phyloP scores from a whole-genome alignment of 2,113 vertebrate species.

The Sitta europaea region DNA sequence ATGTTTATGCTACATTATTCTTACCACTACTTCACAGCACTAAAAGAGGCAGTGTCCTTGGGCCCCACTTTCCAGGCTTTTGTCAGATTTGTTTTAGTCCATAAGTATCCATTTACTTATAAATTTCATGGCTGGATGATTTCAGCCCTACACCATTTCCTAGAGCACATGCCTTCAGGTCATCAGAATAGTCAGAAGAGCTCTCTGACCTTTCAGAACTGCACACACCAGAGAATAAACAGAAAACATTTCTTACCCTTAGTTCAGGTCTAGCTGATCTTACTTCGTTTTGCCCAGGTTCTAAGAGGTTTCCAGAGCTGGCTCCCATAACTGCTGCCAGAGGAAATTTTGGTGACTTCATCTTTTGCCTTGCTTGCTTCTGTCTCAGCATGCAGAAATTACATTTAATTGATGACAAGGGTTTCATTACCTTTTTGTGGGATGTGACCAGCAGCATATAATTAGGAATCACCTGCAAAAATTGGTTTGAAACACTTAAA shows the following conservation, averaged over 20 bases:
- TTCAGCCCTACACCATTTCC: not conserved
- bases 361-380: not conserved
- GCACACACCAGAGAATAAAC: not conserved
- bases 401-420: not conserved
- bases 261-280: not conserved
- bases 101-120: not conserved
- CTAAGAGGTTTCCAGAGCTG: not conserved
- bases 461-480: constrained; percentile 30
- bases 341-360: not conserved
- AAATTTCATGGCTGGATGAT: not conserved
- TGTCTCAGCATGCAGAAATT: not conserved
- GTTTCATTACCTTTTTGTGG: constrained; percentile 2
- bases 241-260: not conserved
- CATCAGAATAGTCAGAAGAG: not conserved
- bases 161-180: not conserved
- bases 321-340: not conserved
- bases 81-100: not conserved
- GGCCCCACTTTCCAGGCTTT: not conserved
- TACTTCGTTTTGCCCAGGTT: not conserved
- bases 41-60: not conserved
- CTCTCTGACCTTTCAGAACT: not conserved
- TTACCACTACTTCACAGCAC: not conserved
- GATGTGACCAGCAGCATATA: not conserved
- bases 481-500: constrained; percentile 44
- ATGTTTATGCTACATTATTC: not conserved